Evolutionary conservation across 2,888 invertebrate genomes (phyloP).

Genomic region (Siphonodentalium dalli): DNA sequence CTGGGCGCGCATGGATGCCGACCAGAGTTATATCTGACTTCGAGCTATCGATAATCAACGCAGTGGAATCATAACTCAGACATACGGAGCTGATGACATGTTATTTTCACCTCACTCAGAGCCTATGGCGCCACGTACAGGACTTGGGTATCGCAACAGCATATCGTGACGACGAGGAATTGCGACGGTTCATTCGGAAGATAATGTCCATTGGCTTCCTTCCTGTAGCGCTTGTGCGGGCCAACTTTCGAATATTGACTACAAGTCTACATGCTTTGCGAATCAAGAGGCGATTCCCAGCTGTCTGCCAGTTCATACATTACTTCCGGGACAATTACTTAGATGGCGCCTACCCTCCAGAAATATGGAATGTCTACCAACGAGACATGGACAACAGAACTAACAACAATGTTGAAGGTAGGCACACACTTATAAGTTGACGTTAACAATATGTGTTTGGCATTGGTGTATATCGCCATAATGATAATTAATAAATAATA

Average conservation of each 20-base stretch:
- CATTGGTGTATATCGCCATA: too few species aligned
- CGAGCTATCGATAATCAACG: slow-evolving; percentile 2
- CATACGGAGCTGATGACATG: neutral
- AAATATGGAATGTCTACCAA: slow-evolving; percentile 10
- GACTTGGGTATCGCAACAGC: neutral
- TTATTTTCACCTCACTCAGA: slow-evolving; percentile 15
- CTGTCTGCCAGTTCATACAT: neutral
- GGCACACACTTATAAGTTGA: too few species aligned
- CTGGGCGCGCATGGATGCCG: slow-evolving; percentile 2
- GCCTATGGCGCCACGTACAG: slow-evolving; percentile 11
- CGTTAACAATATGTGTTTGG: too few species aligned
- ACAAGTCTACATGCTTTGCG: neutral
- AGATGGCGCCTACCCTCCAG: slow-evolving; percentile 1
- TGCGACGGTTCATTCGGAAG: slow-evolving; percentile 1
- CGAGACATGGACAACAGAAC: slow-evolving; percentile 11
- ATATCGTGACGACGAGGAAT: neutral
- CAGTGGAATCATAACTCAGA: slow-evolving; percentile 9
- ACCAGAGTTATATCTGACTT: slow-evolving; percentile 5
- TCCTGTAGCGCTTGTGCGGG: slow-evolving; percentile 3
- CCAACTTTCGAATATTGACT: slow-evolving; percentile 1
- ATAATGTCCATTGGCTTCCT: slow-evolving; percentile 11
- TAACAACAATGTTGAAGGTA: slow-evolving; percentile 18
- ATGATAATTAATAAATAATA: too few species aligned
- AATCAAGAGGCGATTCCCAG: slow-evolving; percentile 4
- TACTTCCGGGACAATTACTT: slow-evolving; percentile 6